These are phyloP conservation scores for Adela reaumurella DNA, from an alignment of 2,888 invertebrate genomes.

Conservation along the genomic window DNA sequence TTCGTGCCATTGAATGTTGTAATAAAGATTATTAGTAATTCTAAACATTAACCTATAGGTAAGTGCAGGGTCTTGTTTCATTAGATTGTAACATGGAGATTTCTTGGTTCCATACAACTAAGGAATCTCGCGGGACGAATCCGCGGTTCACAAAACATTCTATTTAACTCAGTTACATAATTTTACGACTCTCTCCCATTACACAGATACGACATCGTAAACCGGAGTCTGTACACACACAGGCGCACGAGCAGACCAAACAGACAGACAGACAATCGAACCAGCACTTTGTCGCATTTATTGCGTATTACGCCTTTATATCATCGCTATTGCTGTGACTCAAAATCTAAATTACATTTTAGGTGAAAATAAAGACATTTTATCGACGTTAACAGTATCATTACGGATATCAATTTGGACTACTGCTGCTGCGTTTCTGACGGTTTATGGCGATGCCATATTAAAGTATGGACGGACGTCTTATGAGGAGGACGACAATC, in stretches of 20 bases:
- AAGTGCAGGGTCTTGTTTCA: too few species aligned
- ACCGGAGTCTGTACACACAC: background rate
- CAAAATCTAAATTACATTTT: background rate
- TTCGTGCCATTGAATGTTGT: too few species aligned
- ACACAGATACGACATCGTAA: background rate
- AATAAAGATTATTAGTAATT: too few species aligned
- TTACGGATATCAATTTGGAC: background rate
- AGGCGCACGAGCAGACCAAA: too few species aligned
- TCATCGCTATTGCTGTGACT: background rate
- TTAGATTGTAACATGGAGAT: too few species aligned
- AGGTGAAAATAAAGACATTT: background rate
- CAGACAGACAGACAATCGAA: background rate
- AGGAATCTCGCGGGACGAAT: too few species aligned
- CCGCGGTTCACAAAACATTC: too few species aligned
- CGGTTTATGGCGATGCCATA: background rate
- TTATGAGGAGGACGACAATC: too few species aligned
- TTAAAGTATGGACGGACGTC: too few species aligned
- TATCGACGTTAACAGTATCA: background rate
- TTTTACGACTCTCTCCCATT: background rate
- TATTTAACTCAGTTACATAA: background rate
- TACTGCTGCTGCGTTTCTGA: background rate
- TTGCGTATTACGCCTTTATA: background rate
- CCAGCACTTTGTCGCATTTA: background rate
- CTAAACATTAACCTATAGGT: too few species aligned
- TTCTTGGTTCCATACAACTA: too few species aligned